Percentiles rank a stretch among this genome's conserved stretches.
phyloP scores from a whole-genome alignment of 2,888 invertebrate species.

The Drosophila paramelanica region DNA sequence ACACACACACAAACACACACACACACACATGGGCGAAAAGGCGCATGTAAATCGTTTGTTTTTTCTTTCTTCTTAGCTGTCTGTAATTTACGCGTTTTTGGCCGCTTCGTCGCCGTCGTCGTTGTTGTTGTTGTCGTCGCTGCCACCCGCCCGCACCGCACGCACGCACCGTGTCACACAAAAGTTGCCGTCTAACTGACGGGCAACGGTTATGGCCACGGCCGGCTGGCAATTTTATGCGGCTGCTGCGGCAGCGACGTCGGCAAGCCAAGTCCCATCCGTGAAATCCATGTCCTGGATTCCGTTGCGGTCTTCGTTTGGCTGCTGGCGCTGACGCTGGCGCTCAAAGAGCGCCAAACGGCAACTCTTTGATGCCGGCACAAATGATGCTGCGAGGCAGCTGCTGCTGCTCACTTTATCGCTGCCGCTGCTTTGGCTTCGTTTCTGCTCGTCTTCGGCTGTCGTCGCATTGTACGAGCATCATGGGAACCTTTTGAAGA shows the following conservation, averaged over 20 bases:
- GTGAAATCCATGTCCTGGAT: slow-evolving; percentile 41
- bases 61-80: slow-evolving; percentile 33
- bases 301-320: slow-evolving; percentile 27
- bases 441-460: slow-evolving; percentile 14
- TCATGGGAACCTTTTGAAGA: slow-evolving; percentile 4
- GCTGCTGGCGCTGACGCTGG: slow-evolving; percentile 20
- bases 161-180: slow-evolving; percentile 60
- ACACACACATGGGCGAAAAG: slow-evolving; percentile 2
- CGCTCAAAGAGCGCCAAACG: slow-evolving; percentile 23
- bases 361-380: slow-evolving; percentile 38
- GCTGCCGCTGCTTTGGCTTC: slow-evolving; percentile 18
- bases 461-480: slow-evolving; percentile 8
- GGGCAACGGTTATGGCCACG: slow-evolving; percentile 29
- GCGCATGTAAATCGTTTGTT: slow-evolving; percentile 25
- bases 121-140: slow-evolving; percentile 15
- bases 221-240: slow-evolving; percentile 35
- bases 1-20: slow-evolving; percentile 14
- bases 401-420: slow-evolving; percentile 5
- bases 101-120: slow-evolving; percentile 18
- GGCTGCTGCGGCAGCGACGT: slow-evolving; percentile 24
- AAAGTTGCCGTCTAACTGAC: slow-evolving; percentile 71
- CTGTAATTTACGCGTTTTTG: slow-evolving; percentile 38
- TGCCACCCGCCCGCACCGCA: slow-evolving; percentile 43
- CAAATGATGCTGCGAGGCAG: slow-evolving; percentile 28
- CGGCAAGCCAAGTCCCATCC: slow-evolving; percentile 19